A percentile compares a stretch with the other conserved stretches of the same genome.
These are phyloP conservation scores for Argyresthia albistria DNA, from an alignment of 2,888 invertebrate species.

Conservation along the genomic window DNA sequence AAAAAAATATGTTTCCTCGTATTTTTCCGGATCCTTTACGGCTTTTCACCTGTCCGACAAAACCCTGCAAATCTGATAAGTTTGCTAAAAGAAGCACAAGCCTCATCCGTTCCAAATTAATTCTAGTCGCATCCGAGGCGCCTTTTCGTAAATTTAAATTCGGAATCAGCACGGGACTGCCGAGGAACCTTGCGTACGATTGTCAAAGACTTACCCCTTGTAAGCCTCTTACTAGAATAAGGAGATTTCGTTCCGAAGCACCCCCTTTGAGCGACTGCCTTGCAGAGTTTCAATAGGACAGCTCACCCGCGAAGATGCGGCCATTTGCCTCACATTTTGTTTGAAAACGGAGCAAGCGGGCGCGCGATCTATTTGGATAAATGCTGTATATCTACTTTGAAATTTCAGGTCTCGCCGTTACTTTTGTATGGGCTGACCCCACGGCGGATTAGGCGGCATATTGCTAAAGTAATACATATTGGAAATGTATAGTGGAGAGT, in stretches of 20 bases:
- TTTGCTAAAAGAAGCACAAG: no score
- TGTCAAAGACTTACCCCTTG: conserved; percentile 54
- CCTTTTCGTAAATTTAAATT: conserved; percentile 4
- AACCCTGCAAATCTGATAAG: no score
- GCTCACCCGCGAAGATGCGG: no score
- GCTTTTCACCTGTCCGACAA: no score
- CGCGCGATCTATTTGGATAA: no score
- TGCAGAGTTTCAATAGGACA: background rate
- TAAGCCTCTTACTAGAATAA: conserved; percentile 61
- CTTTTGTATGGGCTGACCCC: background rate
- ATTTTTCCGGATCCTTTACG: no score
- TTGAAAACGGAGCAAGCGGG: no score
- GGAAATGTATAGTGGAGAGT: no score
- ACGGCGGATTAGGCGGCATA: no score
- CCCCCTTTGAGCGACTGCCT: conserved; percentile 21
- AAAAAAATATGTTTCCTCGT: no score
- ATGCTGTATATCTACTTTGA: background rate
- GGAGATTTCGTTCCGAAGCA: conserved; percentile 44
- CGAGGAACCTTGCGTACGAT: conserved; percentile 34
- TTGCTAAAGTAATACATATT: no score
- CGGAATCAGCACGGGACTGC: conserved; percentile 1
- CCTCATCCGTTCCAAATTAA: background rate
- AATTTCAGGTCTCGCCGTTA: background rate
- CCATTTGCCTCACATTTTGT: no score
- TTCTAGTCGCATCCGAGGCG: conserved; percentile 2